Evolutionary conservation across 2,888 invertebrate species (phyloP), one percentile per base, ranked within the genome.

Genomic region (Epistrophe grossulariae): DNA sequence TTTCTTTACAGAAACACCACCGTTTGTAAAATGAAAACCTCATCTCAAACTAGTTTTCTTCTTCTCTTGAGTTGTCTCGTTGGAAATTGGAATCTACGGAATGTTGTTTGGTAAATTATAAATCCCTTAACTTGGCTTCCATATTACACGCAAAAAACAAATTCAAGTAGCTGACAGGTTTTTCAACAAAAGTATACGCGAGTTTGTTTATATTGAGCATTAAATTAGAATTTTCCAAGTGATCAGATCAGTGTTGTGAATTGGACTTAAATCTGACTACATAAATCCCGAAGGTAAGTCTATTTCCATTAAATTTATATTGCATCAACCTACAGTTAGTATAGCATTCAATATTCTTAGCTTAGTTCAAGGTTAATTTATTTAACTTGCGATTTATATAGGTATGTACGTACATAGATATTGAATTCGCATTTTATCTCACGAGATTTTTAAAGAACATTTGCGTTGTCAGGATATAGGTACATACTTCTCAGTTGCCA

Each of bases 101-200:
- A 87, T 87, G 72, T 71, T 85, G 73, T 78, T 73, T 81, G 31
- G 59, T 76, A 82, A 87, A 79, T 83, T 72, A 48, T 76, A 59
- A 79, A 79, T 31, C 60, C 59, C 45, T 55, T 11, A 24, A 31
- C 59, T 35, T 43, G 45, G 40, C 50, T 74, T 79, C 59, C 19
- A 62, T 28, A 31, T 10, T 55, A 68, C 66, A 50, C 66, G 13
- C 28, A n/a, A 45, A 24, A 55, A 31, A 17, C 31, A 60, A 62
- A 62, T 17, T 43, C 55, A 6, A 57, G 28, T 68, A 62, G 38
- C 52, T 70, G 31, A 11, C 0, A 48, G 62, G 24, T 45, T 60
- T 77, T 77, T 68, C 10, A 17, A 55, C 13, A 7, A 3, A 28
- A 1, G 24, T 73, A 19, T n/a, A 43, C 45, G 19, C 17, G 40